phyloP scores from a whole-genome alignment of 2,797 vertebrate genomes.

The Paramormyrops hopkinsi region DNA sequence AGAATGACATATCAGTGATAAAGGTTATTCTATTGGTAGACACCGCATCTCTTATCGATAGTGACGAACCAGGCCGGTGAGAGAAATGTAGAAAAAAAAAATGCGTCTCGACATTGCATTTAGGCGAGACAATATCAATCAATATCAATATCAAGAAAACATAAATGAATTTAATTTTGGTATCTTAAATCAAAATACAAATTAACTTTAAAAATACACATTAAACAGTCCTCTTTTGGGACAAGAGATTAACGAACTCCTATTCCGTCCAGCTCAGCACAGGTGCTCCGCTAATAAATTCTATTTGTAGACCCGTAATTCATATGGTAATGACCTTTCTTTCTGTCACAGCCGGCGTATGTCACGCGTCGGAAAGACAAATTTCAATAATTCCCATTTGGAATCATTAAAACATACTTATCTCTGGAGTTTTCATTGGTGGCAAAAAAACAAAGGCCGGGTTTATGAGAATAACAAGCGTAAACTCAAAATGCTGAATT shows the following conservation, averaged over 20 bases:
- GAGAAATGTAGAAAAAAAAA: background rate
- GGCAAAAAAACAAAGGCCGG: background rate
- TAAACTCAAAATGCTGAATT: background rate
- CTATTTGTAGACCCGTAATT: conserved; percentile 1
- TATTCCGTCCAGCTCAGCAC: background rate
- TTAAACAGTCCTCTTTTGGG: background rate
- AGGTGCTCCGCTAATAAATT: background rate
- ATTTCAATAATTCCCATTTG: background rate
- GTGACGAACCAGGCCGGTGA: background rate
- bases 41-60: background rate
- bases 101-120: background rate
- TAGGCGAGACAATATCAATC: background rate
- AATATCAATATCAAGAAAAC: background rate
- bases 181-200: background rate
- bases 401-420: background rate
- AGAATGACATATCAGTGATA: background rate
- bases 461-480: background rate
- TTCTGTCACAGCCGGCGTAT: background rate
- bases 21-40: background rate
- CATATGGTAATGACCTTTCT: background rate
- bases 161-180: background rate
- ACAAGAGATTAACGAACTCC: background rate
- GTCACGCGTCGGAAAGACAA: background rate
- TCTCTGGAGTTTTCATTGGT: background rate
- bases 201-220: background rate